Evolutionary conservation across 2,888 invertebrate genomes (phyloP), one percentile per base, ranked within the genome.

Genomic region (Morpho helenor): DNA sequence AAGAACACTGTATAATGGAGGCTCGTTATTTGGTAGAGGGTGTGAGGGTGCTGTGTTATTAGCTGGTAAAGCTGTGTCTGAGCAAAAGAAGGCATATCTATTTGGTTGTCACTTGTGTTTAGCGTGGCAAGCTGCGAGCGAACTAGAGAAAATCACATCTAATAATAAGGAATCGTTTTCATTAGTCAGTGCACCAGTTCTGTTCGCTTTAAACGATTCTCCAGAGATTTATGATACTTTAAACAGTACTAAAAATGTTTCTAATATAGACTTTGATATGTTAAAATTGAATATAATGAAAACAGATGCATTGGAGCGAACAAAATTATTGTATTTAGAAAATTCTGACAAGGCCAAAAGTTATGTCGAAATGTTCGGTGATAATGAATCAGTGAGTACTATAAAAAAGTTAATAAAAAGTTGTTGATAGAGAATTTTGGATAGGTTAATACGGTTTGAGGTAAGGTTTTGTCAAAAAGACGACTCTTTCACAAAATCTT

Each of bases 51-150:
- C 96, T 0, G 75, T 96, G 57, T 92, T 94, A 77, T 82, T 97
- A 64, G 95, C 95, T 16, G 94, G 94, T 0, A 95, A 95, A 71
- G 86, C 89, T 42, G 75, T 91, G 50, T 89, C 92, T 43, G 83
- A 94, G 46, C 96, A 96, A 76, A 92, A 94, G 61, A 92, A 92
- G 56, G 97, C 95, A 0, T 95, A 94, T 74, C 89, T 94, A 55
- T 96, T 97, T 75, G 97, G 96, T 6, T 94, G 95, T 74, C 95
- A 96, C 80, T 88, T 96, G 53, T 95, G 95, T 44, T 91, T 96
- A 70, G 95, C 96, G 3, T 95, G 96, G 94, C 96, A 97, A 91
- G 95, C 95, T 0, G 79, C 82, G 0, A 79, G 78, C 7, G 90
- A 91, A 62, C 57, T 87, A 31, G 82, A 85, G 60, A 85, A 81